These are phyloP conservation scores for Molossus molossus DNA, from an alignment of 2,797 vertebrate species.

Conservation along the genomic window DNA sequence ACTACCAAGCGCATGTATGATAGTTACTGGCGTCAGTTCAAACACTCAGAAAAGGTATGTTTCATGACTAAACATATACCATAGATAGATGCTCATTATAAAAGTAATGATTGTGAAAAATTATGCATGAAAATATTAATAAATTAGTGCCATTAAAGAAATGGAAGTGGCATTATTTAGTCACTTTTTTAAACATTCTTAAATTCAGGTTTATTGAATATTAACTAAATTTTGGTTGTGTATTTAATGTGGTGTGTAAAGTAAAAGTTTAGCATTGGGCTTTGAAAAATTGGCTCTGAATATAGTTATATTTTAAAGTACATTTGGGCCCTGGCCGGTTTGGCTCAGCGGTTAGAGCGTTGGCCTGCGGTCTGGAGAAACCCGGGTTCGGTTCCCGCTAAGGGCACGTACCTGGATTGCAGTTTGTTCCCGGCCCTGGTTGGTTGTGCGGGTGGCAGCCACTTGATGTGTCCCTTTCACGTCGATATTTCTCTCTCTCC, in stretches of 20 bases:
- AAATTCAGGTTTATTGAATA: not conserved
- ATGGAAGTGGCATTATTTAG: not conserved
- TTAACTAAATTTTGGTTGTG: constrained; percentile 50
- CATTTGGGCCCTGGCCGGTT: not conserved
- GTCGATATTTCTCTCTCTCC: no score
- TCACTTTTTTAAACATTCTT: not conserved
- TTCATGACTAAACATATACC: not conserved
- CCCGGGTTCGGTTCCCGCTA: no score
- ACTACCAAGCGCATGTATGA: constrained; percentile 94
- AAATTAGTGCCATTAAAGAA: not conserved
- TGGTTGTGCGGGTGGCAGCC: no score
- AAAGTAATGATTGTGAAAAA: not conserved
- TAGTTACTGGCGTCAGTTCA: constrained; percentile 94
- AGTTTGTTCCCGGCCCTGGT: no score
- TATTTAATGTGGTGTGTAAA: not conserved
- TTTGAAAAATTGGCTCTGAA: constrained; percentile 44
- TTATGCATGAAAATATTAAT: not conserved
- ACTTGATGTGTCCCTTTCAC: no score
- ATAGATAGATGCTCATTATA: not conserved
- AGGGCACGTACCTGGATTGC: no score
- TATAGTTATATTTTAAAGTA: not conserved
- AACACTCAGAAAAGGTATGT: constrained; percentile 93
- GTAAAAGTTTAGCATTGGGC: not conserved
- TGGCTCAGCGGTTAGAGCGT: no score
- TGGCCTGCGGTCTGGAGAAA: no score